Percentiles rank a stretch among this genome's conserved stretches.
phyloP scores from a whole-genome alignment of 2,797 vertebrate genomes.

The Tolypeutes matacus region DNA sequence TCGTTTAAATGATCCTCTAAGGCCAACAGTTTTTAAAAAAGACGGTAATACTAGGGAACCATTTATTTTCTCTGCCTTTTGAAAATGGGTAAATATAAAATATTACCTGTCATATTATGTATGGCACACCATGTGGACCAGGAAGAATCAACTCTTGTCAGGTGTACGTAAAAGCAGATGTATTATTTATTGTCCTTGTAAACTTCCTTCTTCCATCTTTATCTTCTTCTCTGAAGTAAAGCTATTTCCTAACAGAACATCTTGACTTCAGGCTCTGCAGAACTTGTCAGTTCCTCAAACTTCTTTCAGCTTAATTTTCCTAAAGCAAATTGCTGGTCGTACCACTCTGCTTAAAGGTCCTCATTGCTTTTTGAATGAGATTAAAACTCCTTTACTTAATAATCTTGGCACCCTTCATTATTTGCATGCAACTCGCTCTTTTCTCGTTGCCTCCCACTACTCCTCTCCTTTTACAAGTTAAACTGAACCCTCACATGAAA shows the following conservation, averaged over 20 bases:
- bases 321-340: neutral
- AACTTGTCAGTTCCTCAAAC: neutral
- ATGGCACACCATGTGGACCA: accelerated
- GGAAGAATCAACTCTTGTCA: accelerated
- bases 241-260: neutral
- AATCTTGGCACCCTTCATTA: accelerated
- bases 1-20: neutral
- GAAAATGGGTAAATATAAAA: neutral
- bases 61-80: neutral
- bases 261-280: neutral
- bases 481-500: neutral
- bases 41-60: neutral
- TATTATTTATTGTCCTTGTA: accelerated
- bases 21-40: neutral
- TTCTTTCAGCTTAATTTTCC: slow-evolving; percentile 13
- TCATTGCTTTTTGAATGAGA: neutral
- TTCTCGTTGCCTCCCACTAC: neutral
- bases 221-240: neutral
- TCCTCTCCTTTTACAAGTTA: neutral
- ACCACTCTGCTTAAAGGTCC: neutral
- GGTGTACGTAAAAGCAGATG: accelerated
- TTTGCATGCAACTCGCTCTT: accelerated
- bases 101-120: accelerated
- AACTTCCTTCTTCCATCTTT: neutral
- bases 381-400: neutral